Conservation (phyloP, 2,888 invertebrate genomes). For the Campoletis raptor region DNA sequence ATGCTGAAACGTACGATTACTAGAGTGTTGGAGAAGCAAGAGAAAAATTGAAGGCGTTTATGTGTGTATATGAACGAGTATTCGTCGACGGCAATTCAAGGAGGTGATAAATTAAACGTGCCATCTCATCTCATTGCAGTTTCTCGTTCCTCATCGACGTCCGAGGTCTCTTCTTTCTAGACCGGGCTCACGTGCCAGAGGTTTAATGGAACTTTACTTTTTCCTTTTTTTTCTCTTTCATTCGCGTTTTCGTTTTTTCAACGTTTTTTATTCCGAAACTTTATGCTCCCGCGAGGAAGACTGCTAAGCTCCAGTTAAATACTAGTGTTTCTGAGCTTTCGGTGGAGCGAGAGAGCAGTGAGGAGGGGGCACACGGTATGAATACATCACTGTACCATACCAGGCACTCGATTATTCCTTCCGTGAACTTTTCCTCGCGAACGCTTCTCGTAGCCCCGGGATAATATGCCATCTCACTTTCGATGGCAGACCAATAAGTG, state of each 20-base stretch:
- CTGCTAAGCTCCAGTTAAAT: conserved; percentile 77
- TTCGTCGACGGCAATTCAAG: conserved; percentile 75
- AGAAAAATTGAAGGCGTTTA: conserved; percentile 15
- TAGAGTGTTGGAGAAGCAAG: background rate
- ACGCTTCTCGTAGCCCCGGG: conserved; percentile 31
- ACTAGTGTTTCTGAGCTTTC: conserved; percentile 60
- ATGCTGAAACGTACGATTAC: background rate
- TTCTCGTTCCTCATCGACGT: conserved; percentile 57
- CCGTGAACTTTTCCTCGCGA: conserved; percentile 59
- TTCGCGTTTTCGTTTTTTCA: conserved; percentile 15
- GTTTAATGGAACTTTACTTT: conserved; percentile 77
- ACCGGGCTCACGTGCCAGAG: conserved; percentile 73
- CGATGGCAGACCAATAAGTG: conserved; percentile 54
- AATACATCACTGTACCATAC: conserved; percentile 5
- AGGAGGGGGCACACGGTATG: background rate
- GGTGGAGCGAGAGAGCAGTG: background rate
- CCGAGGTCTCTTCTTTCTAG: conserved; percentile 19
- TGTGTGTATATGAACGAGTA: background rate
- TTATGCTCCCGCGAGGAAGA: conserved; percentile 72
- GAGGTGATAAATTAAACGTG: conserved; percentile 82
- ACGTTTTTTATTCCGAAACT: conserved; percentile 70
- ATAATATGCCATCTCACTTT: conserved; percentile 28
- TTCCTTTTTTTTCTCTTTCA: conserved; percentile 55
- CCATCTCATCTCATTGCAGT: conserved; percentile 49
- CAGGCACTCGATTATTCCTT: conserved; percentile 63